Evolutionary conservation across 2,797 vertebrate genomes (phyloP).

Genomic region (Pantherophis alleghaniensis): DNA sequence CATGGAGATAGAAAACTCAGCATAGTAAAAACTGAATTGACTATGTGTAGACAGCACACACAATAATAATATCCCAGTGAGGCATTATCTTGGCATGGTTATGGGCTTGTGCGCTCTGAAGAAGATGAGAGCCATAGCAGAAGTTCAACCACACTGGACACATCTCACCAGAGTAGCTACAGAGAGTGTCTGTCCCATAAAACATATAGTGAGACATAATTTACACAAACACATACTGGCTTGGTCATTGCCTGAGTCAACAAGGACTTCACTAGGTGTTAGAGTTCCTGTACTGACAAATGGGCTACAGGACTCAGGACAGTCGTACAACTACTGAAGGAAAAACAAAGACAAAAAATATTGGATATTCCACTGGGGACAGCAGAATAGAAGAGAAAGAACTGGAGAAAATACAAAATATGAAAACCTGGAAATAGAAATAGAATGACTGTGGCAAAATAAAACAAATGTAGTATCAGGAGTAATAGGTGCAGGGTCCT

Average conservation of each 20-base stretch:
- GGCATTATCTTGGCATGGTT: not conserved
- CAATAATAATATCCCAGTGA: not conserved
- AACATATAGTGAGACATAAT: not conserved
- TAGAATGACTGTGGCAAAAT: not conserved
- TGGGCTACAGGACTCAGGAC: not conserved
- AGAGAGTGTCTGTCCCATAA: not conserved
- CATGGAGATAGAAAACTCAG: not conserved
- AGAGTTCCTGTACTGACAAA: not conserved
- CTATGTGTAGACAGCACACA: not conserved
- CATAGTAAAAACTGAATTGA: not conserved
- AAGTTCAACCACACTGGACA: not conserved
- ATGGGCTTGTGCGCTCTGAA: not conserved
- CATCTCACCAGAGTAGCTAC: not conserved
- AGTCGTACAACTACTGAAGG: not conserved
- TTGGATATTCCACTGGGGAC: not conserved
- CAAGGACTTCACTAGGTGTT: not conserved
- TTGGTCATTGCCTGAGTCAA: not conserved
- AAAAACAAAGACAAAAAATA: not conserved
- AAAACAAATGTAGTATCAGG: not conserved
- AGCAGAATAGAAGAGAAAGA: not conserved
- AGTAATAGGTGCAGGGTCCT: not conserved
- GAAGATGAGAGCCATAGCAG: not conserved
- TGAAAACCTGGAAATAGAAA: not conserved
- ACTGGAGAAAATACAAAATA: not conserved
- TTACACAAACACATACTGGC: not conserved